Evolutionary conservation across 2,113 vertebrate species (phyloP), one percentile per base, ranked within the genome.

Genomic region (Epinephelus lanceolatus): DNA sequence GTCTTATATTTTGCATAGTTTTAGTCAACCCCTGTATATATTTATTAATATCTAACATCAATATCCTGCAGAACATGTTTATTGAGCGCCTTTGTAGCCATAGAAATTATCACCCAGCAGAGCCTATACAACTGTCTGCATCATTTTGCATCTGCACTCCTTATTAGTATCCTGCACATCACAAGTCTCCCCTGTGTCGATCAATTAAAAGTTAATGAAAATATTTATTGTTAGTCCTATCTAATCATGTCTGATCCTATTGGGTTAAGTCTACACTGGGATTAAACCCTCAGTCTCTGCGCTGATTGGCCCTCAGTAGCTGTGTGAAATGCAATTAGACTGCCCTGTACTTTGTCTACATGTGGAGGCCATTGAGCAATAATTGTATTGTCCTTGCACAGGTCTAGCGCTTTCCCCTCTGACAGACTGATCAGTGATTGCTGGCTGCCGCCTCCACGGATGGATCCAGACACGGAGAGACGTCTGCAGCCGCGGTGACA

Each of bases 221-320:
- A 91, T 76, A 88, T 75, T 19, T 79, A 55, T 75, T 68, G 59
- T 83, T 52, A 53, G 63, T 70, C 55, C 72, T 59, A 82, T 92
- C 74, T 91, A 92, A 93, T 91, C 85, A 83, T n/a, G 89, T 92
- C 87, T 94, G 90, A 91, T 90, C 85, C 86, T n/a, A 86, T 91
- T 91, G 81, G 79, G 52, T 71, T 83, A 56, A 82, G 76, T 91
- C 85, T 83, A 53, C 72, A 14, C 17, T 21, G 27, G 78, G 85
- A 71, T 86, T 87, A 75, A 75, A 76, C 42, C 62, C 62, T 11
- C 45, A 12, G 66, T 81, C 63, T 86, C 49, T 25, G 77, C 47
- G 23, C 86, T 67, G 77, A 80, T 79, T 78, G 78, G 51, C 73
- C 53, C 15, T 74, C 80, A 66, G 85, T 68, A 82, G 76, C 37